Base-by-base conservation (phyloP, 2,113 vertebrate genomes). In the Anhinga rufa region DNA sequence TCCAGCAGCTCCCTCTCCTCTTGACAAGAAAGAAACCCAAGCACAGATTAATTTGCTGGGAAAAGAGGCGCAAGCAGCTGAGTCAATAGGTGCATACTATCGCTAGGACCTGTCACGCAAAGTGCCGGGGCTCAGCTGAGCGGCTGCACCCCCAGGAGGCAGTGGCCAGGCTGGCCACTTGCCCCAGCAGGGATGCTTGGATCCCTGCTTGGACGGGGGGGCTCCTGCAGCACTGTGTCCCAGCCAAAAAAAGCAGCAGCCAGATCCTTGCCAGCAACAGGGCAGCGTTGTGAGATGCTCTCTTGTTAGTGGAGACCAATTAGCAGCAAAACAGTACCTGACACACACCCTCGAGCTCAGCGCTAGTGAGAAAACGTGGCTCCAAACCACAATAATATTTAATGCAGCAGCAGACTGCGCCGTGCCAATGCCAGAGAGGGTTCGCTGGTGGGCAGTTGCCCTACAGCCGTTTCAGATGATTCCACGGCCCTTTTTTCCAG, bases 1-100 rank as follows among this genome's bases (percentile, higher is more conserved):
- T 69, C 57, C 72, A 58, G 5, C 18, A 54, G 6, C 89, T 93
- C 94, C 88, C 62, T 95, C 90, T 28, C 44, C 60, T 54, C 78
- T 85, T 55, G 78, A 94, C 32, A 7, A 52, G 8, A 34, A 72
- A 82, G 61, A 94, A 95, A 91, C 65, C 72, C 75, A 31, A 93
- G 81, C 0, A 13, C 52, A 6, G 88, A 36, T 51, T 38, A 19
- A 65, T 34, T 93, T 36, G 19, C 70, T 70, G 69, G 87, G 69
- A 57, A 69, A 90, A 80, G 72, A 69, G 81, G n/a, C 1, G 17
- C 3, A 7, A 78, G 69, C 61, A 66, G 91, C 90, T 60, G 81
- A 74, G 68, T 89, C 81, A 49, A 69, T 7, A 86, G 36, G 14
- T 6, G 49, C 1, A 4, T 71, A 11, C n/a, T 76, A 58, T 70